A percentile compares a stretch with the other conserved stretches of the same genome.
phyloP scores from a whole-genome alignment of 1,140 invertebrate genomes.

The Xylocopa sonorina region DNA sequence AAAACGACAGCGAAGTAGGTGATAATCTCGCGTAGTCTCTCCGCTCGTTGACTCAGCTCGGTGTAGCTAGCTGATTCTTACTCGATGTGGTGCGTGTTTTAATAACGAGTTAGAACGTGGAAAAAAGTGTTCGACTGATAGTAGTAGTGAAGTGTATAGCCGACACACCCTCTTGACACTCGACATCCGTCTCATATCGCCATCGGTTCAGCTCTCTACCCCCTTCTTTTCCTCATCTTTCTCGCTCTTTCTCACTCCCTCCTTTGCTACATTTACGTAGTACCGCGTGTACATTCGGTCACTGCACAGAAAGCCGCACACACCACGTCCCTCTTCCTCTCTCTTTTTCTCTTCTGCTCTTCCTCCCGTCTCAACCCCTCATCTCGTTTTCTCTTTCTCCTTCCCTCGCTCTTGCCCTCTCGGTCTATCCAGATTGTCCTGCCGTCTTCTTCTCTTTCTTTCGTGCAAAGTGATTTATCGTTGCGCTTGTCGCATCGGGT shows the following conservation, averaged over 20 bases:
- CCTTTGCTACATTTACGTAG: slow-evolving; percentile 44
- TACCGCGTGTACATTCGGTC: slow-evolving; percentile 39
- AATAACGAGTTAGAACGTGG: slow-evolving; percentile 50
- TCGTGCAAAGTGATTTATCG: slow-evolving; percentile 57
- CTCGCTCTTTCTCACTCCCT: slow-evolving; percentile 43
- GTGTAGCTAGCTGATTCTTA: slow-evolving; percentile 17
- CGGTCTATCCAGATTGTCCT: slow-evolving; percentile 22
- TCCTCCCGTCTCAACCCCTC: slow-evolving; percentile 45
- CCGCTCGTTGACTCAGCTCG: slow-evolving; percentile 34
- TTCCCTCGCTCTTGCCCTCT: slow-evolving; percentile 10
- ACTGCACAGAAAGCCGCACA: slow-evolving; percentile 47
- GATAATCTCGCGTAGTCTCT: slow-evolving; percentile 48
- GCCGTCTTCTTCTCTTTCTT: slow-evolving; percentile 35
- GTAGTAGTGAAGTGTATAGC: slow-evolving; percentile 61
- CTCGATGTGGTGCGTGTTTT: slow-evolving; percentile 52
- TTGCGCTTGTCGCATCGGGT: slow-evolving; percentile 30
- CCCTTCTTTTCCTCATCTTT: slow-evolving; percentile 34
- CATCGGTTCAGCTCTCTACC: slow-evolving; percentile 58
- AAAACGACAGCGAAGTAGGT: slow-evolving; percentile 52
- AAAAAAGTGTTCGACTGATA: slow-evolving; percentile 60
- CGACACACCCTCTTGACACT: slow-evolving; percentile 77
- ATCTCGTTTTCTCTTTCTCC: slow-evolving; percentile 2
- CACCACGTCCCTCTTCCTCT: slow-evolving; percentile 30
- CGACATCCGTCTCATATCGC: slow-evolving; percentile 71
- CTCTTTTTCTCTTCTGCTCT: slow-evolving; percentile 36